A percentile compares a stretch with the other conserved stretches of the same genome.
phyloP scores from a whole-genome alignment of 2,797 vertebrate genomes.

The Decapterus maruadsi region DNA sequence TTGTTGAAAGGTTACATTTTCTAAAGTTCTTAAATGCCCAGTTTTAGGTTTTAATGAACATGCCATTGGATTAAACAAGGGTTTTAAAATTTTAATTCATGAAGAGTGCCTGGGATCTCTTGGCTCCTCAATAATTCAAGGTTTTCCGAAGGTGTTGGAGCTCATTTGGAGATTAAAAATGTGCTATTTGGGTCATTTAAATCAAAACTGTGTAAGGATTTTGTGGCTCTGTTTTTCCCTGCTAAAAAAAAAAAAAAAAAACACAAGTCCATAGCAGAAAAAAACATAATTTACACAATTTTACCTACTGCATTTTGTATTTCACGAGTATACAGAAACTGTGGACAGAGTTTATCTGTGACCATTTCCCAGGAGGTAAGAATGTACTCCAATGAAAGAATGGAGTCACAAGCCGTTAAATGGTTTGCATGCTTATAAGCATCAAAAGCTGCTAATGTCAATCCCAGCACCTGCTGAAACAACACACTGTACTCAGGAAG shows the following conservation, averaged over 20 bases:
- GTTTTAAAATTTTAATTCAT: slow-evolving; percentile 78
- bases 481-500: neutral
- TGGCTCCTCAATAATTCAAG: slow-evolving; percentile 80
- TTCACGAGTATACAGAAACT: slow-evolving; percentile 23
- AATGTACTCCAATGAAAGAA: slow-evolving; percentile 35
- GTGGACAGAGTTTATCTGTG: slow-evolving; percentile 4
- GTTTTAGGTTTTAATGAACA: slow-evolving; percentile 77
- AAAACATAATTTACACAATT: neutral
- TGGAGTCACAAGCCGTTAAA: slow-evolving; percentile 17
- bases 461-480: slow-evolving; percentile 26
- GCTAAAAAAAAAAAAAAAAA: slow-evolving; percentile 10
- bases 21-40: slow-evolving; percentile 69
- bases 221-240: slow-evolving; percentile 23
- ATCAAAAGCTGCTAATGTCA: slow-evolving; percentile 27
- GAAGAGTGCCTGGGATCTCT: slow-evolving; percentile 72
- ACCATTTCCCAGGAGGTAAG: slow-evolving; percentile 17
- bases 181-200: slow-evolving; percentile 61
- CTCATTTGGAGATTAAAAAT: slow-evolving; percentile 71
- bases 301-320: neutral
- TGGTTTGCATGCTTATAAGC: slow-evolving; percentile 2
- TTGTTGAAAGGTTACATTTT: slow-evolving; percentile 77
- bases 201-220: slow-evolving; percentile 39
- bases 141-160: slow-evolving; percentile 74
- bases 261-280: slow-evolving; percentile 2
- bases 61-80: slow-evolving; percentile 78